These are phyloP conservation scores for Engystomops pustulosus DNA, from an alignment of 2,113 vertebrate species.

Conservation along the genomic window DNA sequence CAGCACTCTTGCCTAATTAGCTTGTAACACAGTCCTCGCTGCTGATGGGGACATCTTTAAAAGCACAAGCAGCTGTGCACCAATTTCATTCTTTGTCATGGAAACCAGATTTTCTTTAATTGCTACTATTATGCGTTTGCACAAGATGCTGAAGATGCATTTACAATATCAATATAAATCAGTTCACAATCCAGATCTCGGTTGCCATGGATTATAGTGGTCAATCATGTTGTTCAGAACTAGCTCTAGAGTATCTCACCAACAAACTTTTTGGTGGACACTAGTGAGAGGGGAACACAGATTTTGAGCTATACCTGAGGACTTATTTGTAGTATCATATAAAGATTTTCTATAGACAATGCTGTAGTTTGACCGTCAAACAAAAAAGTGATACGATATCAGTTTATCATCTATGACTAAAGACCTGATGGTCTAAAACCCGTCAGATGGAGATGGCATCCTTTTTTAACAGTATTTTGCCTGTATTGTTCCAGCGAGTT, in stretches of 20 bases:
- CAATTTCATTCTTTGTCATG: conserved; percentile 7
- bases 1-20: not conserved
- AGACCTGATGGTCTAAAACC: too few relatives aligned
- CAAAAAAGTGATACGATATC: too few relatives aligned
- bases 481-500: too few relatives aligned
- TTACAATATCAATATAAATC: not conserved
- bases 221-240: not conserved
- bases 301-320: not conserved
- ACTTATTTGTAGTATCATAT: not conserved
- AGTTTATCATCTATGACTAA: too few relatives aligned
- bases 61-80: not conserved
- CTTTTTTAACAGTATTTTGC: too few relatives aligned
- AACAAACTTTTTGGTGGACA: not conserved
- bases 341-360: too few relatives aligned
- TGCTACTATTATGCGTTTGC: not conserved
- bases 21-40: not conserved
- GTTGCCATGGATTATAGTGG: not conserved
- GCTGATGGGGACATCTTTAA: conserved; percentile 6
- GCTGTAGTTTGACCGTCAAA: too few relatives aligned
- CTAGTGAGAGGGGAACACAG: not conserved
- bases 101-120: conserved; percentile 11
- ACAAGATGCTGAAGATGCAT: not conserved
- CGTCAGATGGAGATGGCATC: too few relatives aligned
- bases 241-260: not conserved
- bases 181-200: not conserved